Percentiles rank a stretch among this genome's conserved stretches.
Conservation (phyloP, 2,797 vertebrate species). For the Pseudotriccus pelzelni region DNA sequence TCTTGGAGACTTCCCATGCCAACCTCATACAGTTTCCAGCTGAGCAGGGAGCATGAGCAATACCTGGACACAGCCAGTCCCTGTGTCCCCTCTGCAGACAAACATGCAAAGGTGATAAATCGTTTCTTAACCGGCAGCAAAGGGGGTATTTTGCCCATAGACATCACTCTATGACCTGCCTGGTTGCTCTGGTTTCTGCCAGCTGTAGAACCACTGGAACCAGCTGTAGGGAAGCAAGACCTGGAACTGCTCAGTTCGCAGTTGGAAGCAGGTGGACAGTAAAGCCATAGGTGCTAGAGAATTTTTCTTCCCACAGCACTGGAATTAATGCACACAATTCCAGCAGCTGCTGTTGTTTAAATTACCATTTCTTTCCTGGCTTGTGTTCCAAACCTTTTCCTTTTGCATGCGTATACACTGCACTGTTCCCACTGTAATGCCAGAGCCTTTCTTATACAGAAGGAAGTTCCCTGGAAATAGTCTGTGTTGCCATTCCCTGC, state of each 20-base stretch:
- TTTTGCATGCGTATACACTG: neutral
- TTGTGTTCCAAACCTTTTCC: neutral
- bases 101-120: neutral
- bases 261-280: neutral
- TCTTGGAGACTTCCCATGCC: neutral
- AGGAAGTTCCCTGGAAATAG: neutral
- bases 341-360: neutral
- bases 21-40: neutral
- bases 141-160: rapidly evolving
- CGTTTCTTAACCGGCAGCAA: neutral
- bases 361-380: neutral
- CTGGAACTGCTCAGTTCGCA: neutral
- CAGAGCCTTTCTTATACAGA: neutral
- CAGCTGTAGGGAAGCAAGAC: neutral
- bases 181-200: neutral
- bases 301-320: neutral
- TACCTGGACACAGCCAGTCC: too few species aligned
- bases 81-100: neutral
- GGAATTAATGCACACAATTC: neutral
- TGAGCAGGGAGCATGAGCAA: too few species aligned
- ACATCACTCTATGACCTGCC: neutral
- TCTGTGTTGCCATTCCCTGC: neutral
- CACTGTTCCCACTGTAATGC: neutral
- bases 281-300: neutral
- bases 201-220: neutral